Evolutionary conservation across 2,888 invertebrate genomes (phyloP), one percentile per base, ranked within the genome.

Genomic region (Drosophila melanosoma): DNA sequence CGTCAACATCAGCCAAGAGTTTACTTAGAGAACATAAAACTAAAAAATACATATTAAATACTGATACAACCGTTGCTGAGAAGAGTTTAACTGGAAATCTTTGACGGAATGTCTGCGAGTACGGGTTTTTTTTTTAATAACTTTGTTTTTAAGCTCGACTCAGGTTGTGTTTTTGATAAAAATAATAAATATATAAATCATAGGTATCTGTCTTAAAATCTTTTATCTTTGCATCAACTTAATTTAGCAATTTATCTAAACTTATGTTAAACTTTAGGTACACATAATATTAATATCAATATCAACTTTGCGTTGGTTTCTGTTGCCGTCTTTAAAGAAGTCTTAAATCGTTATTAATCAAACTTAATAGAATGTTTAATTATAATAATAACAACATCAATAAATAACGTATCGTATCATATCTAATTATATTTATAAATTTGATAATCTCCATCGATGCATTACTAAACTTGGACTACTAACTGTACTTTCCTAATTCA

Each of bases 211-310:
- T 52, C 60, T 66, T 73, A 79, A 67, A 75, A 74, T 69, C 60
- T 74, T 52, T 49, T 49, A 51, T 54, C 73, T 48, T 65, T 68
- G 62, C 51, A 51, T 72, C 15, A 79, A 72, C 81, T 79, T 76
- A 79, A 57, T 76, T 68, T 76, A 80, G 66, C 54, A 76, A 69
- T 58, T 74, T 75, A 17, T 65, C 78, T 74, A 69, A 87, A 76
- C 62, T 79, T 70, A 67, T 66, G 52, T 65, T 75, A 51, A 72
- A 72, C 69, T 71, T 79, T 68, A 80, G 86, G 73, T 83, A 80
- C 73, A 74, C 53, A 76, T 54, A 79, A 68, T 79, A 71, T 70
- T 52, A 78, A 76, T 76, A 80, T 80, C 51, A 83, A 84, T 72
- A 67, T 80, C 80, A 61, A 76, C 60, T 77, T 82, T 56, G 67